Evolutionary conservation across 1,140 invertebrate species (phyloP).

Genomic region (Lucilia cuprina): DNA sequence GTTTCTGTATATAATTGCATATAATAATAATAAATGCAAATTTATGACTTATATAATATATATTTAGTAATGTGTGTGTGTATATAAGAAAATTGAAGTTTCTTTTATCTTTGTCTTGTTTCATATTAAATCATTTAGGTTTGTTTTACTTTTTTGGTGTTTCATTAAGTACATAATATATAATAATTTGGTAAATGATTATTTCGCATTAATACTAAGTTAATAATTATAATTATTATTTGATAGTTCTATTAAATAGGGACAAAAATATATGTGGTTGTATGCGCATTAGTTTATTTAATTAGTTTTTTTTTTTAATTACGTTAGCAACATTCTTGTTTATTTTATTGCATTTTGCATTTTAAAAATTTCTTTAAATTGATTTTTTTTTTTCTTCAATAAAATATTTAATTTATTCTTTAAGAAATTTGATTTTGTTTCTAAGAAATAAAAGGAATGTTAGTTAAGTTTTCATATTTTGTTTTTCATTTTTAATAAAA

Average conservation of each 20-base stretch:
- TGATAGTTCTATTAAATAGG: background rate
- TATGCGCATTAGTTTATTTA: background rate
- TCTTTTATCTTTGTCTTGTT: too few species aligned
- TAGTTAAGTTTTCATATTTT: background rate
- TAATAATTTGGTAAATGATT: conserved; percentile 9
- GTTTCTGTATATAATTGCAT: background rate
- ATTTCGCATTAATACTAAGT: background rate
- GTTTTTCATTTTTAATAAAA: conserved; percentile 1
- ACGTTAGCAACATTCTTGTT: background rate
- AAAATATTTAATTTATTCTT: background rate
- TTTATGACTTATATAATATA: background rate
- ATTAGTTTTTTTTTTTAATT: background rate
- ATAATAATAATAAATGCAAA: background rate
- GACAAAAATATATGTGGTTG: background rate
- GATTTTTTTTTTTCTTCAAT: background rate
- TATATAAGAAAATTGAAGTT: too few species aligned
- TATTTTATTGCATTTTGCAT: background rate
- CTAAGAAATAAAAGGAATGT: conserved; percentile 21
- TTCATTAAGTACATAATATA: conserved; percentile 12
- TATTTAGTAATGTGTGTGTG: too few species aligned
- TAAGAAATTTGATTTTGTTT: conserved; percentile 16
- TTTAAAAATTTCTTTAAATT: background rate
- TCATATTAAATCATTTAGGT: background rate
- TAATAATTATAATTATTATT: background rate
- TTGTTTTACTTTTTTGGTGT: background rate